A percentile compares a stretch with the other conserved stretches of the same genome.
Conservation (phyloP, 1,140 invertebrate species). For the Drosophila subpulchrella region DNA sequence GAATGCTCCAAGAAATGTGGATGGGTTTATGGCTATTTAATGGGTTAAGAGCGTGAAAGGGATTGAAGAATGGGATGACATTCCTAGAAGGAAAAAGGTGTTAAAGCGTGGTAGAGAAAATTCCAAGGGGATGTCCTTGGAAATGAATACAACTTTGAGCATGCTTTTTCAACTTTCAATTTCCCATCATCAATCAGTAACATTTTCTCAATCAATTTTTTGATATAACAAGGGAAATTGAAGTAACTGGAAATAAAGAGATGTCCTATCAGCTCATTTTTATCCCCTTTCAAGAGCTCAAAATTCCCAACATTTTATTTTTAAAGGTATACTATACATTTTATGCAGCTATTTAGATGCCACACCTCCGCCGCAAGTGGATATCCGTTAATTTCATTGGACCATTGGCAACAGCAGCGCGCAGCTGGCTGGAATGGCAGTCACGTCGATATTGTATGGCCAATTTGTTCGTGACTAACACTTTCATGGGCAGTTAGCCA, state of each 20-base stretch:
- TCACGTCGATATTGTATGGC: conserved; percentile 43
- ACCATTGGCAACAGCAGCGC: conserved; percentile 20
- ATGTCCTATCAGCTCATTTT: not conserved
- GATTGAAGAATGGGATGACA: not conserved
- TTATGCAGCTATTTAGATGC: conserved; percentile 5
- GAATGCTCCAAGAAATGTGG: conserved; percentile 67
- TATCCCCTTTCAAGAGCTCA: not conserved
- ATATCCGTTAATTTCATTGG: conserved; percentile 37
- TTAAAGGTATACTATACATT: conserved; percentile 4
- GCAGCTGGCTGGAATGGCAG: conserved; percentile 31
- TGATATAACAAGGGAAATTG: not conserved
- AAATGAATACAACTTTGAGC: conserved; percentile 1
- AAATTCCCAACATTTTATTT: not conserved
- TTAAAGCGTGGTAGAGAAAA: not conserved
- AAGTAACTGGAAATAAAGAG: not conserved
- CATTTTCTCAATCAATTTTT: conserved; percentile 1
- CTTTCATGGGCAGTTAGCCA: conserved; percentile 37
- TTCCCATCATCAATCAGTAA: conserved; percentile 4
- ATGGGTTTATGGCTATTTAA: conserved; percentile 71
- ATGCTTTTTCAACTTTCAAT: not conserved
- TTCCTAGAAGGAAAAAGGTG: not conserved
- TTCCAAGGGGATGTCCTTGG: not conserved
- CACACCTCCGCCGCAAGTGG: conserved; percentile 13
- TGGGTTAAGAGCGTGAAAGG: conserved; percentile 38
- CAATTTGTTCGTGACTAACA: conserved; percentile 45